These are phyloP conservation scores for Taurulus bubalis DNA, from an alignment of 2,113 vertebrate species.

Conservation along the genomic window DNA sequence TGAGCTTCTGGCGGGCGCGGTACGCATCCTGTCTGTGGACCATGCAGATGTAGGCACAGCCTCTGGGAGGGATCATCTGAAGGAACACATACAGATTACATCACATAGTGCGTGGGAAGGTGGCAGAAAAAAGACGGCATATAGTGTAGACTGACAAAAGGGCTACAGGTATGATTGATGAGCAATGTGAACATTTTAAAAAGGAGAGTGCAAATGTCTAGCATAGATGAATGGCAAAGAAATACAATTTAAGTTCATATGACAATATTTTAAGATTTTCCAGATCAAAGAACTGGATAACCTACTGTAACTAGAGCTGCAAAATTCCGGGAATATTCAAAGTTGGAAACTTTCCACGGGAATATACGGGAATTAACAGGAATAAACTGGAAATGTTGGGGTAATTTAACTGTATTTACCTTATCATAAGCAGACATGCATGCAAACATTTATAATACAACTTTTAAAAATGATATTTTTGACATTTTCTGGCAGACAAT, in stretches of 20 bases:
- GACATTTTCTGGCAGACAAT: too few species aligned
- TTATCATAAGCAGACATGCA: too few species aligned
- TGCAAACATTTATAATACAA: too few species aligned
- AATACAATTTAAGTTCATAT: not conserved
- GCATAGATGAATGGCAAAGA: not conserved
- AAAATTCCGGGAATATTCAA: too few species aligned
- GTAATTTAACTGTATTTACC: too few species aligned
- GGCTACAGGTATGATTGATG: not conserved
- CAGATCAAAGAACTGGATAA: constrained; percentile 3
- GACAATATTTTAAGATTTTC: not conserved
- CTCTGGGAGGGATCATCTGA: constrained; percentile 98
- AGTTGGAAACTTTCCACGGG: too few species aligned
- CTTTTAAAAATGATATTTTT: too few species aligned
- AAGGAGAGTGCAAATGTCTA: not conserved
- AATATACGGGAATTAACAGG: too few species aligned
- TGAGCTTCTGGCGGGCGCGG: constrained; percentile 96
- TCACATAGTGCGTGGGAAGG: not conserved
- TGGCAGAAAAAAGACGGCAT: not conserved
- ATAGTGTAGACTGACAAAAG: not conserved
- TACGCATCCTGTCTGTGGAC: constrained; percentile 96
- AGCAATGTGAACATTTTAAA: not conserved
- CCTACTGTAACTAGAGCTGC: not conserved
- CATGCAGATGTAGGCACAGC: constrained; percentile 99
- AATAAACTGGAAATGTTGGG: too few species aligned
- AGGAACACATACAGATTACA: constrained; percentile 14